Evolutionary conservation across 2,888 invertebrate species (phyloP).

Genomic region (Drosophila anomalata): DNA sequence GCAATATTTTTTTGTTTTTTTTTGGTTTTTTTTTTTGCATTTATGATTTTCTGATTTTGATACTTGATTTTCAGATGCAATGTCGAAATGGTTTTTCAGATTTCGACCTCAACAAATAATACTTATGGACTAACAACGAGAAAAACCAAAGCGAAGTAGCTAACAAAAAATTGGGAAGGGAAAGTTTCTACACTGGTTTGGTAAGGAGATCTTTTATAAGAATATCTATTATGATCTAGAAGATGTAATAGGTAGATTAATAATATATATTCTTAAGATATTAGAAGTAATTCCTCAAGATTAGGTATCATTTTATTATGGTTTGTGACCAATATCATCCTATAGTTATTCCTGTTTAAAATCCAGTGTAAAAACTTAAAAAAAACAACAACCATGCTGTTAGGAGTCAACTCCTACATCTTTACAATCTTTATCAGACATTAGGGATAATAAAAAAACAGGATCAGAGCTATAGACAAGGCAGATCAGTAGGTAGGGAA

Average conservation of each 20-base stretch:
- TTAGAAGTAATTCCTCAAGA: no score
- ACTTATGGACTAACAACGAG: slow-evolving; percentile 63
- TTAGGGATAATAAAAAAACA: neutral
- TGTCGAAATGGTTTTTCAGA: slow-evolving; percentile 11
- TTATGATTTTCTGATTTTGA: slow-evolving; percentile 23
- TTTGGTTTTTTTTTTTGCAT: slow-evolving; percentile 43
- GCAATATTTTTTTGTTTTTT: slow-evolving; percentile 71
- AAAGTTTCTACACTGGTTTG: slow-evolving; percentile 24
- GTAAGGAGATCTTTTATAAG: no score
- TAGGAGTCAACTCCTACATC: slow-evolving; percentile 24
- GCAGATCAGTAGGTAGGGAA: slow-evolving; percentile 8
- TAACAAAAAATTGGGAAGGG: neutral
- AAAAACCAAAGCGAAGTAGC: slow-evolving; percentile 61
- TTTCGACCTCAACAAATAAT: slow-evolving; percentile 35
- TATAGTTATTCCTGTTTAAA: no score
- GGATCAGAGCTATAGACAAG: slow-evolving; percentile 7
- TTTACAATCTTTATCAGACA: slow-evolving; percentile 9
- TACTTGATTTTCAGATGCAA: slow-evolving; percentile 26
- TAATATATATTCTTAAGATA: no score
- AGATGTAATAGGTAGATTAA: no score
- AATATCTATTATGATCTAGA: no score
- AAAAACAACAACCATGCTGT: slow-evolving; percentile 61
- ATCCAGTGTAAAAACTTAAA: slow-evolving; percentile 16
- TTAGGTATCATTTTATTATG: no score
- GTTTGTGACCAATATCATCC: no score